These are phyloP conservation scores for Embiotoca jacksoni DNA, from an alignment of 2,113 vertebrate genomes.

Conservation along the genomic window DNA sequence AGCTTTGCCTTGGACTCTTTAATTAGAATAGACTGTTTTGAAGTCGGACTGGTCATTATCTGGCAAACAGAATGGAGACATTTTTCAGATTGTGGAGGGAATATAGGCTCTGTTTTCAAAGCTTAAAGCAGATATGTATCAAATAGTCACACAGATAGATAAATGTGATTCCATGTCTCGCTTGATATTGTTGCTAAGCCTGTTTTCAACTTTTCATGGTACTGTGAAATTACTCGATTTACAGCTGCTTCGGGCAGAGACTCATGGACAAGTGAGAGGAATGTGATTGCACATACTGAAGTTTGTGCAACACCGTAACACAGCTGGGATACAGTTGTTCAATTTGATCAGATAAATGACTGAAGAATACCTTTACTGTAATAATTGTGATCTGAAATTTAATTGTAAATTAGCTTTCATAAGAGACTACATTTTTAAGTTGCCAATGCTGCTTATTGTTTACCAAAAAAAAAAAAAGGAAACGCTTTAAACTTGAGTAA, in stretches of 20 bases:
- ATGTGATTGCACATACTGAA: slow-evolving; percentile 27
- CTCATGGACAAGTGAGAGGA: slow-evolving; percentile 39
- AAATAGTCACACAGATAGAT: slow-evolving; percentile 59
- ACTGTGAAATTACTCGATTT: slow-evolving; percentile 63
- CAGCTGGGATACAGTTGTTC: slow-evolving; percentile 7
- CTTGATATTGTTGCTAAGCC: slow-evolving; percentile 54
- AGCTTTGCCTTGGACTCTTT: slow-evolving; percentile 65
- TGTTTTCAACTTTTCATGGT: slow-evolving; percentile 53
- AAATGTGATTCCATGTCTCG: slow-evolving; percentile 57
- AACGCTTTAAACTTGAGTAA: no score
- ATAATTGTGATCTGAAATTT: background rate
- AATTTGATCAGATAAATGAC: slow-evolving; percentile 19
- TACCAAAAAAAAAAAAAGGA: background rate
- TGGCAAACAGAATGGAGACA: slow-evolving; percentile 44
- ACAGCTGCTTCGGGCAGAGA: slow-evolving; percentile 45
- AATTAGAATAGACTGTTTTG: slow-evolving; percentile 77
- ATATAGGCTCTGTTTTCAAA: slow-evolving; percentile 53
- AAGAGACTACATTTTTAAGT: background rate
- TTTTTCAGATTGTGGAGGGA: slow-evolving; percentile 57
- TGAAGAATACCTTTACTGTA: slow-evolving; percentile 6
- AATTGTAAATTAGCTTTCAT: slow-evolving; percentile 10
- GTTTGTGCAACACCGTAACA: slow-evolving; percentile 29
- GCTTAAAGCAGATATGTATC: slow-evolving; percentile 57
- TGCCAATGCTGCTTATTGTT: background rate
- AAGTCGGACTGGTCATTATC: slow-evolving; percentile 73